Conservation (phyloP, 2,113 vertebrate species). For the Paramisgurnus dabryanus region DNA sequence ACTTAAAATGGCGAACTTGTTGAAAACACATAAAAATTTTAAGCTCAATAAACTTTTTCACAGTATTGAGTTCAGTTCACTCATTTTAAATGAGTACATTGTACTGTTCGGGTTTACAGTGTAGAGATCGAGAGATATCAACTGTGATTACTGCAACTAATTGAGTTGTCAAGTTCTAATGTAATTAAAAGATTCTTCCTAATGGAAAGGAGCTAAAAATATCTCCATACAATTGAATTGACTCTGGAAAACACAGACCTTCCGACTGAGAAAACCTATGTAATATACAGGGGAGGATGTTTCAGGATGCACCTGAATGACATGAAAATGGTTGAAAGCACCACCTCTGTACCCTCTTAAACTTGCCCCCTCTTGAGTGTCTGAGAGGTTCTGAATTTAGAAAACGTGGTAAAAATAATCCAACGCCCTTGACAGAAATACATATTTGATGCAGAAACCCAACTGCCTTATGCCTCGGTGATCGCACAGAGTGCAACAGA, state of each 20-base stretch:
- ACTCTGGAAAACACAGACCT: constrained; percentile 31
- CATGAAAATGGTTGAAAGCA: too few relatives aligned
- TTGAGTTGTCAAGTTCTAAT: constrained; percentile 55
- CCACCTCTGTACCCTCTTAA: not conserved
- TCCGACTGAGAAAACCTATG: constrained; percentile 2
- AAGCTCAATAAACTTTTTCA: too few relatives aligned
- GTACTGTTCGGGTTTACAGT: too few relatives aligned
- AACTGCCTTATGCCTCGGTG: not conserved
- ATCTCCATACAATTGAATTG: constrained; percentile 44
- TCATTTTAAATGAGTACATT: too few relatives aligned
- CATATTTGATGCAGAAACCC: constrained; percentile 25
- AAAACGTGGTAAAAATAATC: constrained; percentile 31
- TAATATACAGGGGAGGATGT: not conserved
- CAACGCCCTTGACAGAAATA: not conserved
- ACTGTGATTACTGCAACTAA: constrained; percentile 49
- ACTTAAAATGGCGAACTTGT: too few relatives aligned
- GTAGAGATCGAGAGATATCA: constrained; percentile 31
- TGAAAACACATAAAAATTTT: too few relatives aligned
- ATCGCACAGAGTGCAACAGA: constrained; percentile 4
- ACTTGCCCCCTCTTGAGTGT: not conserved
- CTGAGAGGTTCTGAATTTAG: constrained; percentile 3
- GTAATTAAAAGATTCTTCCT: constrained; percentile 51
- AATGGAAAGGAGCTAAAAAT: constrained; percentile 52
- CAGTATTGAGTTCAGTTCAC: too few relatives aligned
- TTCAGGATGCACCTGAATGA: not conserved